Base-by-base conservation (phyloP, 1,140 invertebrate species). In the Lepidurus couesii region DNA sequence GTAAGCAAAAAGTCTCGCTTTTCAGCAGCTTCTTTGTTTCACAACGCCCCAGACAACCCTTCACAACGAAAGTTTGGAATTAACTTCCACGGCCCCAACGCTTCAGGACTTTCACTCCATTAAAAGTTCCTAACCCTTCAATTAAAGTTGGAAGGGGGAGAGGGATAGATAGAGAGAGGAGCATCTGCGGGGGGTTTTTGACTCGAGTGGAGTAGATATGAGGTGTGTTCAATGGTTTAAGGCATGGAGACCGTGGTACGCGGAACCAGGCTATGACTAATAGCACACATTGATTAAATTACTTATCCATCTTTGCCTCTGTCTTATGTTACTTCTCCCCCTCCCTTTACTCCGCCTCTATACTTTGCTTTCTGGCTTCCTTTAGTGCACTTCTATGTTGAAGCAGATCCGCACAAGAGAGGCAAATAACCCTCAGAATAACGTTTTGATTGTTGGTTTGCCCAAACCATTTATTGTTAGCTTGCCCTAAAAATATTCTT, bases 301-400 rank as follows among this genome's bases (percentile, higher is more conserved):
- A 65, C 53, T 21, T 21, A 65, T 65, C 53, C 53, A 65, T 65
- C 45, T 10, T 47, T 10, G 45, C 45, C 34, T 34, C 34, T 47
- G 45, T 47, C 53, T 65, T 65, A 65, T 65, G 53, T 65, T 65
- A 16, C 21, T 65, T 21, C 21, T 65, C 53, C 53, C 53, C 53
- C 53, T 65, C 7, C 53, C 53, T 21, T 21, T 21, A 65, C 34
- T 34, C 34, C 53, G 53, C 53, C 53, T 21, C 53, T 65, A 5
- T 65, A 65, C 53, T 65, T 65, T 65, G 53, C 53, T 65, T 65
- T 65, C 53, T 65, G 53, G 53, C 53, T 65, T 65, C 53, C 53
- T 65, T 65, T n/a, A 4, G 34, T 34, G 34, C 34, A 34, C 34
- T 34, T 34, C 34, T 34, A 34, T 34, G 34, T 34, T 34, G 34